phyloP scores from a whole-genome alignment of 1,140 invertebrate genomes.

The Lepidurus arcticus region DNA sequence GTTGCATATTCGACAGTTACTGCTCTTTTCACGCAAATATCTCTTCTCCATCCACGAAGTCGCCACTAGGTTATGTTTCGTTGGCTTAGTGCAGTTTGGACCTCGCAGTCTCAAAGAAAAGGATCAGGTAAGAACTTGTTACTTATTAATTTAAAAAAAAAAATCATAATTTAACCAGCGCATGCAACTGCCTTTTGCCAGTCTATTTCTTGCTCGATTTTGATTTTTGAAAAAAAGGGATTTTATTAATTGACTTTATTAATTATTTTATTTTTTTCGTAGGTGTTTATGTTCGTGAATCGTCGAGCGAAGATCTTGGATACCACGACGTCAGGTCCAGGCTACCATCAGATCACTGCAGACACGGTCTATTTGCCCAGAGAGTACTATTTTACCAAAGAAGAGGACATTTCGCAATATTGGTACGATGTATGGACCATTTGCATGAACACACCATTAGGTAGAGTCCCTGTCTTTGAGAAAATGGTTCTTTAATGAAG shows the following conservation, averaged over 20 bases:
- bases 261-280: constrained; percentile 17
- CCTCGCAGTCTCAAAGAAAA: constrained; percentile 60
- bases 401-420: constrained; percentile 50
- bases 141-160: not conserved
- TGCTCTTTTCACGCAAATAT: constrained; percentile 57
- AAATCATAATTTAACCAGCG: not conserved
- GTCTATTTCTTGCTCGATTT: constrained; percentile 1
- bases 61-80: constrained; percentile 53
- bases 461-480: constrained; percentile 42
- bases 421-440: constrained; percentile 59
- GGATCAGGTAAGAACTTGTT: constrained; percentile 51
- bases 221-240: not conserved
- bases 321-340: constrained; percentile 56
- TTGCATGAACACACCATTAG: constrained; percentile 60
- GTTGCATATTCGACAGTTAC: constrained; percentile 46
- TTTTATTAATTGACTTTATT: not conserved
- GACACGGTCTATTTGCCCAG: constrained; percentile 51
- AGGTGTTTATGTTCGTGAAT: constrained; percentile 64
- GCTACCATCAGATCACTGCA: constrained; percentile 56
- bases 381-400: constrained; percentile 33
- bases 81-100: constrained; percentile 67
- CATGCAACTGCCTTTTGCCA: constrained; percentile 29
- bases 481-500: constrained; percentile 39
- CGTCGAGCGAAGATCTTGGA: constrained; percentile 56
- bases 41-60: constrained; percentile 57